These are phyloP conservation scores for Drosophila tristis DNA, from an alignment of 1,140 invertebrate genomes.

Conservation along the genomic window DNA sequence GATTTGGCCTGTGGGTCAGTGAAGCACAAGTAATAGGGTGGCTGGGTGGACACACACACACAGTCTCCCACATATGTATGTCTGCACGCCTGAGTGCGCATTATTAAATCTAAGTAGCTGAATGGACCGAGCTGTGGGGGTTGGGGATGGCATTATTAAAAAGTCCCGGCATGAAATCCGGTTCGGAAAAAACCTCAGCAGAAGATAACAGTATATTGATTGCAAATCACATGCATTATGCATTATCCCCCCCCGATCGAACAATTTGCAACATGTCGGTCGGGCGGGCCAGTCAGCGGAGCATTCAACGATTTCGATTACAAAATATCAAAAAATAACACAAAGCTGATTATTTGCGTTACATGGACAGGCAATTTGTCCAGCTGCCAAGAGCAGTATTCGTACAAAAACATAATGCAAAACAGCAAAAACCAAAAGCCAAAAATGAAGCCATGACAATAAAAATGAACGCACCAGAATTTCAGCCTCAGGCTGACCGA, in stretches of 20 bases:
- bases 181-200: slow-evolving; percentile 24
- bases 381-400: slow-evolving; percentile 56
- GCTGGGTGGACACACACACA: slow-evolving; percentile 26
- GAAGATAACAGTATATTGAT: slow-evolving; percentile 40
- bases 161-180: slow-evolving; percentile 3
- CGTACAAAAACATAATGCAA: slow-evolving; percentile 26
- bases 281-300: background rate
- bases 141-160: slow-evolving; percentile 40
- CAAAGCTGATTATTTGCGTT: slow-evolving; percentile 54
- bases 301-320: slow-evolving; percentile 19
- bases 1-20: slow-evolving; percentile 72
- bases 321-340: slow-evolving; percentile 44
- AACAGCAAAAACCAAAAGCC: slow-evolving; percentile 15
- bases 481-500: slow-evolving; percentile 28
- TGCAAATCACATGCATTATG: slow-evolving; percentile 60
- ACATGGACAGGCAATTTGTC: slow-evolving; percentile 60
- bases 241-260: slow-evolving; percentile 43
- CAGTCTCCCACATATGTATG: slow-evolving; percentile 43
- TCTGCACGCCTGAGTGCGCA: slow-evolving; percentile 56
- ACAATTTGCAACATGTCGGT: slow-evolving; percentile 18
- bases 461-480: slow-evolving; percentile 3
- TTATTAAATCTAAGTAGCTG: slow-evolving; percentile 67
- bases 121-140: background rate
- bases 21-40: slow-evolving; percentile 67
- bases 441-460: slow-evolving; percentile 1